These are phyloP conservation scores for Stegastes partitus DNA, from an alignment of 2,113 vertebrate species.

Conservation along the genomic window DNA sequence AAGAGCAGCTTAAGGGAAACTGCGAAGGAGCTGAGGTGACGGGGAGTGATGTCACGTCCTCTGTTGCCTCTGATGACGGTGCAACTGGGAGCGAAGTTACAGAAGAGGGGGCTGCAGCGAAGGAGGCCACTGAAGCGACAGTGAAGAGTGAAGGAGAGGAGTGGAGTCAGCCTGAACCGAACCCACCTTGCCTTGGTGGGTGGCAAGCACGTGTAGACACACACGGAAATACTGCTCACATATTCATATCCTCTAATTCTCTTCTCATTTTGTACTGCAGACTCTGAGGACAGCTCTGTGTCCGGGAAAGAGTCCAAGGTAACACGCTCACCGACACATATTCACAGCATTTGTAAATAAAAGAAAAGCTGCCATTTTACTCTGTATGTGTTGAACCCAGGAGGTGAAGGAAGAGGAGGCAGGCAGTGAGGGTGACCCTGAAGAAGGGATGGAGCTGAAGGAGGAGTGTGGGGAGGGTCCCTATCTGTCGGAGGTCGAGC, in stretches of 20 bases:
- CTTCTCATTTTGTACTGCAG: slow-evolving; percentile 80
- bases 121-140: slow-evolving; percentile 78
- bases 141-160: slow-evolving; percentile 85
- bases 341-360: neutral
- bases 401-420: slow-evolving; percentile 96
- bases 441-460: slow-evolving; percentile 95
- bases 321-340: slow-evolving; percentile 34
- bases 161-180: slow-evolving; percentile 82
- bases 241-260: slow-evolving; percentile 12
- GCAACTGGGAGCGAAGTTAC: slow-evolving; percentile 69
- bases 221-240: neutral
- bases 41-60: slow-evolving; percentile 56
- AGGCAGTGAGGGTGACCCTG: slow-evolving; percentile 91
- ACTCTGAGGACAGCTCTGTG: slow-evolving; percentile 93
- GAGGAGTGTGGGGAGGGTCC: slow-evolving; percentile 94
- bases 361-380: neutral
- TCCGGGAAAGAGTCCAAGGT: slow-evolving; percentile 95
- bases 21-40: slow-evolving; percentile 55
- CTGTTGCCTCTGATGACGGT: slow-evolving; percentile 56
- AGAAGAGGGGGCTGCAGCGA: slow-evolving; percentile 85
- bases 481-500: slow-evolving; percentile 96
- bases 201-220: neutral
- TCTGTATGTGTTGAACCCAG: slow-evolving; percentile 72
- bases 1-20: slow-evolving; percentile 62
- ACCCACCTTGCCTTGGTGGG: slow-evolving; percentile 80